Base-by-base conservation (phyloP, 2,888 invertebrate genomes). In the Megamerina dolium region DNA sequence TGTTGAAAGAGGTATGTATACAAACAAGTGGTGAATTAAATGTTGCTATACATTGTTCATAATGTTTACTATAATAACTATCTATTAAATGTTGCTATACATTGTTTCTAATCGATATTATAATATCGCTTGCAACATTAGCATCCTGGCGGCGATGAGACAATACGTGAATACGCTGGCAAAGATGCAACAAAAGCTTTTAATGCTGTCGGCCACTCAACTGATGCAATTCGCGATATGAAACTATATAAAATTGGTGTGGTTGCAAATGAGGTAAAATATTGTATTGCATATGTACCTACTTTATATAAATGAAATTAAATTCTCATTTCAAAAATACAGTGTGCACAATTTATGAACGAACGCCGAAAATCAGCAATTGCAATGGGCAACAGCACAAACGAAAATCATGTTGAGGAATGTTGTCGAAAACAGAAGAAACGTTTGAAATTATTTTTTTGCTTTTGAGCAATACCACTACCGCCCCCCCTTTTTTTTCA, bases 101-200 rank as follows among this genome's bases (percentile, higher is more conserved):
- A 13, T 31, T 5, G n/a, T 19, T 23, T 27, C 4, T 14, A 40
- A 20, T 19, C 12, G 32, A 19, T 34, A 21, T 9, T 3, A 17
- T 23, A 23, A 23, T 8, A 10, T 23, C 10, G 6, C 23, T 23
- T 23, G 10, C 23, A 8, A n/a, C n/a, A 23, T 33, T 66, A 84
- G 81, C 86, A 87, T 69, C 86, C 86, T 0, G 86, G 82, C 1
- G 85, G 85, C 1, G 60, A 61, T 0, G 82, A 83, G 18, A 50
- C 78, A 12, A 71, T 86, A 27, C 55, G 69, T 14, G 85, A 84
- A 53, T 78, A 75, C 40, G 84, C 80, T 0, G 86, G 87, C 6
- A 77, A 71, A 54, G 83, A 86, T 62, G 77, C 76, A 3, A 83
- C 83, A 1, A 75, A 73, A 49, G 80, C 74, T 1, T 85, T 83